phyloP scores from a whole-genome alignment of 2,113 vertebrate species.

The Gymnogyps californianus region DNA sequence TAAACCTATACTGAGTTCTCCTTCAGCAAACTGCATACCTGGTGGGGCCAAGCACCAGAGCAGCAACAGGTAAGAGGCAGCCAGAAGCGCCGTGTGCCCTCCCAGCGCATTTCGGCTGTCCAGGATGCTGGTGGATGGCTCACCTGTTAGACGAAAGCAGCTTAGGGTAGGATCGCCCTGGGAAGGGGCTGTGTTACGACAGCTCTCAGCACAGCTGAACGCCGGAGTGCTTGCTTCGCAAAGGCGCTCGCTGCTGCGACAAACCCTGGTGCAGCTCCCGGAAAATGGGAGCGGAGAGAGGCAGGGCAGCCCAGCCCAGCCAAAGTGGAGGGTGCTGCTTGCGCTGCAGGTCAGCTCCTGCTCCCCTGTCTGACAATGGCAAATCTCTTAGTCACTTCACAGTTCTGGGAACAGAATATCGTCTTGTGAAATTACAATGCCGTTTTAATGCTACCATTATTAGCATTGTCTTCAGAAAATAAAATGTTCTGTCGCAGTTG shows the following conservation, averaged over 20 bases:
- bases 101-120: fast-evolving
- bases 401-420: background rate
- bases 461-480: constrained; percentile 32
- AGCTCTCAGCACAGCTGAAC: background rate
- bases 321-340: fast-evolving
- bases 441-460: background rate
- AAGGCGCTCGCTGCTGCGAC: fast-evolving
- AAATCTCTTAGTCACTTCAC: background rate
- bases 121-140: background rate
- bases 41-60: background rate
- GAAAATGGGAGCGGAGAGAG: background rate
- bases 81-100: fast-evolving
- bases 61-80: fast-evolving
- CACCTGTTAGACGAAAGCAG: background rate
- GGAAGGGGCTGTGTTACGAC: background rate
- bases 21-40: background rate
- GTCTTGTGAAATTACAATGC: background rate
- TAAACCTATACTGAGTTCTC: background rate
- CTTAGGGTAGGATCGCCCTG: background rate
- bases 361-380: background rate
- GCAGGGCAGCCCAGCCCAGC: background rate
- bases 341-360: background rate
- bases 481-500: background rate
- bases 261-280: background rate
- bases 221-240: background rate